Evolutionary conservation across 2,797 vertebrate genomes (phyloP).

Genomic region (Telmatherina bonti): DNA sequence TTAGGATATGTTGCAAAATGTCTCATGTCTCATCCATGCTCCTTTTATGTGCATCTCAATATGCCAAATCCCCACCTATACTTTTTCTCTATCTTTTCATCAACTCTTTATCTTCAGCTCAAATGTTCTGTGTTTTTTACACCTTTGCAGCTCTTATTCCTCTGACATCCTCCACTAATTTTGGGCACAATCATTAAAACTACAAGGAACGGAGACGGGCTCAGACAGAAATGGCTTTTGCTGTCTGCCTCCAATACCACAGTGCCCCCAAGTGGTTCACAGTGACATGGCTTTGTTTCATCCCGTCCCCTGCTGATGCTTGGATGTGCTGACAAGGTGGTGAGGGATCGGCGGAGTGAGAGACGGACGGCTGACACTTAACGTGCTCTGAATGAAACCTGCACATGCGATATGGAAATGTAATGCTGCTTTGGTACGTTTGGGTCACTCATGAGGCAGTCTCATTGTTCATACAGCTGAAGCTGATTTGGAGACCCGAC

Average conservation of each 20-base stretch:
- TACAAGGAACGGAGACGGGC: slow-evolving; percentile 18
- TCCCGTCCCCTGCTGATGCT: slow-evolving; percentile 9
- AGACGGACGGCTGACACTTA: slow-evolving; percentile 61
- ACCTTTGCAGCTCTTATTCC: slow-evolving; percentile 28
- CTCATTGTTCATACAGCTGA: neutral
- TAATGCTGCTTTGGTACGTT: neutral
- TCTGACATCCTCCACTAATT: slow-evolving; percentile 59
- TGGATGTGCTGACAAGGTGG: slow-evolving; percentile 25
- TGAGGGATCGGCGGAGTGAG: slow-evolving; percentile 62
- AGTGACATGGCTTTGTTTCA: slow-evolving; percentile 14
- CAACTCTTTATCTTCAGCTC: slow-evolving; percentile 21
- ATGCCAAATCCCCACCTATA: slow-evolving; percentile 28
- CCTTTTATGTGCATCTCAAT: slow-evolving; percentile 30
- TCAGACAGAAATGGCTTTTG: neutral
- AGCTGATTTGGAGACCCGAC: neutral
- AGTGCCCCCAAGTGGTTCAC: slow-evolving; percentile 80
- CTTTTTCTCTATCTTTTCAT: slow-evolving; percentile 10
- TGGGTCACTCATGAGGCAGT: neutral
- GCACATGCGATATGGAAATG: slow-evolving; percentile 34
- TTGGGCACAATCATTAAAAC: slow-evolving; percentile 62
- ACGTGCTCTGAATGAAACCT: slow-evolving; percentile 43
- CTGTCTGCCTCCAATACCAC: slow-evolving; percentile 66
- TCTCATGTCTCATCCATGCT: slow-evolving; percentile 29
- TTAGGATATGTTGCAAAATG: slow-evolving; percentile 48
- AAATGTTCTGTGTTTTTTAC: slow-evolving; percentile 47